Conservation (phyloP, 2,888 invertebrate species). For the Tenthredo distinguenda region DNA sequence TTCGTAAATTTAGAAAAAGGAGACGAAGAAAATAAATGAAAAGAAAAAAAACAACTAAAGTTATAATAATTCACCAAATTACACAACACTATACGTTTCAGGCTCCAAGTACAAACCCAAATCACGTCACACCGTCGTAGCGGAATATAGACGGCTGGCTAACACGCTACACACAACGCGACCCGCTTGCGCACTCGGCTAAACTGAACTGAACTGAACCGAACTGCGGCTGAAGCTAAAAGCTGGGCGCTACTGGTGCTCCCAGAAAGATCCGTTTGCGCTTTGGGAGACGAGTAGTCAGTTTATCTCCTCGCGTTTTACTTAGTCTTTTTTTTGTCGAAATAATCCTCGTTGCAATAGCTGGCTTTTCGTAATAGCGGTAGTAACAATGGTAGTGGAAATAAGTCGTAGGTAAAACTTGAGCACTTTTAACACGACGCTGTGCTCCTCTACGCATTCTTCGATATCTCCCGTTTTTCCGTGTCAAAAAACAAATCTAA, state of each 20-base stretch:
- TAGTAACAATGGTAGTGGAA: not conserved
- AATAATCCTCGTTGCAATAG: not conserved
- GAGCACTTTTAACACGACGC: not conserved
- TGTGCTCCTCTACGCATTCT: slow-evolving; percentile 33
- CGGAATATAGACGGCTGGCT: not conserved
- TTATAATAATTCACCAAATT: slow-evolving; percentile 17
- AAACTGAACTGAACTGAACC: slow-evolving; percentile 36
- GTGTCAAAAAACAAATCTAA: not conserved
- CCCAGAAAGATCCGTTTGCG: slow-evolving; percentile 25
- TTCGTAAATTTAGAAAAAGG: not conserved
- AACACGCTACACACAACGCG: slow-evolving; percentile 16
- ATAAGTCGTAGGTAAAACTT: not conserved
- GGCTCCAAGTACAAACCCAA: slow-evolving; percentile 1
- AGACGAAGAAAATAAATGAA: not conserved
- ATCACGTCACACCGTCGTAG: slow-evolving; percentile 37
- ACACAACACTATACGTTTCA: slow-evolving; percentile 23
- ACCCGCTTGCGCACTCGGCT: slow-evolving; percentile 39
- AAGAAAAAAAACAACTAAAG: not conserved
- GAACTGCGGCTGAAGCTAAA: slow-evolving; percentile 37
- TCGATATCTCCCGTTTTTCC: slow-evolving; percentile 8
- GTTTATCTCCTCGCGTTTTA: not conserved
- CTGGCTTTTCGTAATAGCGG: not conserved
- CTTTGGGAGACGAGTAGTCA: not conserved
- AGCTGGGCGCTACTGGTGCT: slow-evolving; percentile 41
- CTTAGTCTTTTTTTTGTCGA: not conserved